These are phyloP conservation scores for Phylloscopus trochiloides DNA, from an alignment of 2,113 vertebrate species.

Conservation along the genomic window DNA sequence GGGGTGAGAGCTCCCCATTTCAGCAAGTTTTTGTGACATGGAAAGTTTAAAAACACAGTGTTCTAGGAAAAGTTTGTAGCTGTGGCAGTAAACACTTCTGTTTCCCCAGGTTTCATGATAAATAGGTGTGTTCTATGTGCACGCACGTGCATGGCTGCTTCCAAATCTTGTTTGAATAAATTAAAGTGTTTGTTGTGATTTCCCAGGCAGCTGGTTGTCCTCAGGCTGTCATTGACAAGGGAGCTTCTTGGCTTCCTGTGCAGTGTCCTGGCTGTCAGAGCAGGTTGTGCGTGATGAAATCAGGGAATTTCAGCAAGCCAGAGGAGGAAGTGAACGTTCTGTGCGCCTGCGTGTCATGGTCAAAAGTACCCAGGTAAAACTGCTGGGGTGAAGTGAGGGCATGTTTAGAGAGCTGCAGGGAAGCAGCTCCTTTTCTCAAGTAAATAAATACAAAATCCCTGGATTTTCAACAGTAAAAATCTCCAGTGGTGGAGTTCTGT, in stretches of 20 bases:
- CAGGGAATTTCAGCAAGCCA: background rate
- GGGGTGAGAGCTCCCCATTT: background rate
- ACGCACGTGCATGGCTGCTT: background rate
- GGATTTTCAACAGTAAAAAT: background rate
- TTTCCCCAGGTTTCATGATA: background rate
- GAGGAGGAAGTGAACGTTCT: constrained; percentile 23
- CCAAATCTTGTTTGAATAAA: background rate
- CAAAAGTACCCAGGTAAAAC: background rate
- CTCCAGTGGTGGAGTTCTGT: background rate
- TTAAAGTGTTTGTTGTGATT: background rate
- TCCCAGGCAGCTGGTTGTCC: background rate
- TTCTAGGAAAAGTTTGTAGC: background rate
- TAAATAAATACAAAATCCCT: background rate
- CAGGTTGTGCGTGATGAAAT: background rate
- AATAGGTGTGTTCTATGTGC: fast-evolving
- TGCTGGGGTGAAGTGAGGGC: no score
- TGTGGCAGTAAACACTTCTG: background rate
- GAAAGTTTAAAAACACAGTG: background rate
- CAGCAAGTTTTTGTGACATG: background rate
- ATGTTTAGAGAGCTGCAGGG: background rate
- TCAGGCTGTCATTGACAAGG: background rate
- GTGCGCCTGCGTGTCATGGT: background rate
- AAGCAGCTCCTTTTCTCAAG: background rate
- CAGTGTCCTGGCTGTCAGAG: background rate
- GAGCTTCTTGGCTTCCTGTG: background rate